These are phyloP conservation scores for Drosophila bifasciata DNA, from an alignment of 1,140 invertebrate species.

Conservation along the genomic window DNA sequence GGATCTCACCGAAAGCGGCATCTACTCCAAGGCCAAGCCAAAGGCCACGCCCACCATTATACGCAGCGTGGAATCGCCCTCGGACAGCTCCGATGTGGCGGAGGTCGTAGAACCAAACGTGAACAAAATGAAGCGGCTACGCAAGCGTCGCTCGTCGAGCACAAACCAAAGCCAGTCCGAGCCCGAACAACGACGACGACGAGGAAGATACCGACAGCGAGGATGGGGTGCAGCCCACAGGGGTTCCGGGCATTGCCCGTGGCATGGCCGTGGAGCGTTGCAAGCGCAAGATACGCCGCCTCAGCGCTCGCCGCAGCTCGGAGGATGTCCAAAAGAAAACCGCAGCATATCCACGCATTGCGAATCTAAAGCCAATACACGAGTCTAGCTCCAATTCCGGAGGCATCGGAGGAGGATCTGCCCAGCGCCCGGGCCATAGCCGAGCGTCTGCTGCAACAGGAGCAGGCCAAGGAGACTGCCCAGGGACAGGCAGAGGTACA, in stretches of 20 bases:
- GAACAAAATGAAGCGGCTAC: conserved; percentile 69
- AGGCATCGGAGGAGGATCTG: conserved; percentile 46
- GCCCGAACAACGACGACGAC: conserved; percentile 50
- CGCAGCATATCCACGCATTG: conserved; percentile 15
- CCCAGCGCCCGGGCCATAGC: conserved; percentile 73
- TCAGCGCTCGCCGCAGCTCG: conserved; percentile 31
- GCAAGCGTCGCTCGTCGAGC: conserved; percentile 70
- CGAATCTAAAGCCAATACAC: conserved; percentile 1
- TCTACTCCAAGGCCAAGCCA: conserved; percentile 68
- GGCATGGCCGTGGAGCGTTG: conserved; percentile 73
- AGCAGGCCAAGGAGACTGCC: conserved; percentile 12
- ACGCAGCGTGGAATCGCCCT: conserved; percentile 53
- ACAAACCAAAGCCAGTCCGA: conserved; percentile 73
- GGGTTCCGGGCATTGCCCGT: conserved; percentile 68
- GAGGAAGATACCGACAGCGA: conserved; percentile 43
- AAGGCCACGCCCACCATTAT: conserved; percentile 61
- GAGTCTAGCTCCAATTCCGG: conserved; percentile 50
- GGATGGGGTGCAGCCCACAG: conserved; percentile 52
- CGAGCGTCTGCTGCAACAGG: conserved; percentile 55
- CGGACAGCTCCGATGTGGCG: conserved; percentile 56
- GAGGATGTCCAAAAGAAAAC: conserved; percentile 24
- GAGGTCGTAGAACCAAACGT: conserved; percentile 40
- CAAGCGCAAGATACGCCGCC: conserved; percentile 58
- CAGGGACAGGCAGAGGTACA: background rate
- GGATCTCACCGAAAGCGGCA: conserved; percentile 73